Base-by-base conservation (phyloP, 1,140 invertebrate species). In the Cyclina sinensis region DNA sequence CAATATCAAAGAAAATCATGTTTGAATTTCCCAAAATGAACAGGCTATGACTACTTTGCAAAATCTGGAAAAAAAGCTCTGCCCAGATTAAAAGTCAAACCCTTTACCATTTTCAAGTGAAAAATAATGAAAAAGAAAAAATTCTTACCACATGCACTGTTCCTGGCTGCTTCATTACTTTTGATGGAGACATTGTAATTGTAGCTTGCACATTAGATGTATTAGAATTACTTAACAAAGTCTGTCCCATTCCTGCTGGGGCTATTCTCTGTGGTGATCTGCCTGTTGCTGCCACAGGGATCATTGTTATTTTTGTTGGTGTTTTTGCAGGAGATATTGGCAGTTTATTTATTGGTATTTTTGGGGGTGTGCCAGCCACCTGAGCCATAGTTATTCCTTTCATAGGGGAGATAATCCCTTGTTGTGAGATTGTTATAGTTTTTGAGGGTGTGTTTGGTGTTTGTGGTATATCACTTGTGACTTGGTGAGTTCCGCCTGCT, bases 401-500 rank as follows among this genome's bases (percentile, higher is more conserved):
- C 16, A 35, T 90, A 16, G 94, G 93, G 12, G 94, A 94, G 32
- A 94, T 73, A 30, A 94, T 92, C 32, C 93, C 94, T 74, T 93
- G 93, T 94, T 97, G 97, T 84, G 96, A 96, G 68, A 97, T 95
- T 14, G 97, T 97, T 65, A 97, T 97, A 18, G 97, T 95, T 96
- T 97, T 98, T 54, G 97, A 96, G 16, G 97, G 96, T 90, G 93
- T 92, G 62, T 90, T 76, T 65, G 89, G 39, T 65, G 70, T 62
- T 39, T 89, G 86, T 48, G 88, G 73, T 48, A 91, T 21, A 27
- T 90, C 80, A 88, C 81, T 91, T 14, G 91, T 82, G 3, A 84
- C 86, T 54, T 57, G 90, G 21, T 76, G 73, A 18, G 59, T 46
- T 30, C 57, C 39, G 43, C 16, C 32, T 7, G 46, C 79, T 48